These are phyloP conservation scores for Nasua narica DNA, from an alignment of 2,797 vertebrate genomes.

Conservation along the genomic window DNA sequence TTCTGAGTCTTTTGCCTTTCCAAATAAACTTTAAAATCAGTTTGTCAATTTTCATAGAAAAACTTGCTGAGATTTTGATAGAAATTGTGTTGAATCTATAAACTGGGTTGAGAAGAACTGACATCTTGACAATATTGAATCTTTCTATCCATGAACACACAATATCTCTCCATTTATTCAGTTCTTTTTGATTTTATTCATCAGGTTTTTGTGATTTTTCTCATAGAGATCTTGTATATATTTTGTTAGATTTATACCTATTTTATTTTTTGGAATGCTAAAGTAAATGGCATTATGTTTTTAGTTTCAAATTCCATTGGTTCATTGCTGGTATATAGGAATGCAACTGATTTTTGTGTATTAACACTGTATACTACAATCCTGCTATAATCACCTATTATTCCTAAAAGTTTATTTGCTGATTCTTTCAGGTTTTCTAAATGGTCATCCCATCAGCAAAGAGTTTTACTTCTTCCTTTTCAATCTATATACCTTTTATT, in stretches of 20 bases:
- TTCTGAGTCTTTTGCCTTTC: neutral
- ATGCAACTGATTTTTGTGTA: neutral
- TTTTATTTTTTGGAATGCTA: neutral
- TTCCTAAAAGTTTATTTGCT: neutral
- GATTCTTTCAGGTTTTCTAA: neutral
- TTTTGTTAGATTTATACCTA: neutral
- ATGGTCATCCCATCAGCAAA: neutral
- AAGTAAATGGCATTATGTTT: neutral
- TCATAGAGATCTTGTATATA: neutral
- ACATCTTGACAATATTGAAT: neutral
- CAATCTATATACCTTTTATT: neutral
- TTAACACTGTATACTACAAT: neutral
- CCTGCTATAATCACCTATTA: neutral
- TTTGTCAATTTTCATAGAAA: neutral
- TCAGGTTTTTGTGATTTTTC: neutral
- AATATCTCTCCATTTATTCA: neutral
- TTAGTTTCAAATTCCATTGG: neutral
- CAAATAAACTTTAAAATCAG: neutral
- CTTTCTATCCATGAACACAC: neutral
- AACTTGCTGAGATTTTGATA: neutral
- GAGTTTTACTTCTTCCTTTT: neutral
- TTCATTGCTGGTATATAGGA: neutral
- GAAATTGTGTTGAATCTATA: neutral
- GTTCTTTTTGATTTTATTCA: neutral
- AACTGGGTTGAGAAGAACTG: neutral